A percentile compares a stretch with the other conserved stretches of the same genome.
Conservation (phyloP, 1,140 invertebrate species). For the Zaprionus davidi region DNA sequence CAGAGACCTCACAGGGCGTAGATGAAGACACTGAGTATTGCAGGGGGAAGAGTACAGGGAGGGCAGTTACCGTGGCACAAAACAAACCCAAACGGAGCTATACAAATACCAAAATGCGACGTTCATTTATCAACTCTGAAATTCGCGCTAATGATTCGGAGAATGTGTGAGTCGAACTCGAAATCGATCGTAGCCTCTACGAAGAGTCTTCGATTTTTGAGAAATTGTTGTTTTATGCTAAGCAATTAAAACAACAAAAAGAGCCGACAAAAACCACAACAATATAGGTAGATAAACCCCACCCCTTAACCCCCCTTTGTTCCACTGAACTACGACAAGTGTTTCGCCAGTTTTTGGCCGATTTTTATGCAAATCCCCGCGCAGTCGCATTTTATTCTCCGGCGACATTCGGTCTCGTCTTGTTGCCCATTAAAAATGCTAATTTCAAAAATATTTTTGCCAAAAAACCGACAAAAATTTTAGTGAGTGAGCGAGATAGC, state of each 20-base stretch:
- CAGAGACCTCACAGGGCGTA: neutral
- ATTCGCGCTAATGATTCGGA: slow-evolving; percentile 66
- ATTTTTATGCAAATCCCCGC: slow-evolving; percentile 54
- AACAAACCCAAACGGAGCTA: slow-evolving; percentile 6
- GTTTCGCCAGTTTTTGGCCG: slow-evolving; percentile 17
- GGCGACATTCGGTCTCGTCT: slow-evolving; percentile 78
- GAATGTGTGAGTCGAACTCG: slow-evolving; percentile 34
- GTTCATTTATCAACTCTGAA: slow-evolving; percentile 48
- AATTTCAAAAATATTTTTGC: slow-evolving; percentile 64
- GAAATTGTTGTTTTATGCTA: slow-evolving; percentile 75
- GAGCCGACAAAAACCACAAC: slow-evolving; percentile 22
- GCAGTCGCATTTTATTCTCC: slow-evolving; percentile 17
- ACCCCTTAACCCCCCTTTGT: neutral
- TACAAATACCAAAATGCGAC: slow-evolving; percentile 36
- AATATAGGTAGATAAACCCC: neutral
- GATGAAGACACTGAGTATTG: neutral
- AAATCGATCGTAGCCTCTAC: neutral
- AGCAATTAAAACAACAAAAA: slow-evolving; percentile 49
- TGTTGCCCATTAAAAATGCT: slow-evolving; percentile 75
- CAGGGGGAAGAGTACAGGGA: no score
- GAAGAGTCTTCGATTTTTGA: slow-evolving; percentile 44
- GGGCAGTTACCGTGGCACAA: neutral
- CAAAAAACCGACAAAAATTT: slow-evolving; percentile 3
- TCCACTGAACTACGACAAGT: slow-evolving; percentile 8
- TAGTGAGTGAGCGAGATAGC: neutral